Evolutionary conservation across 2,113 vertebrate genomes (phyloP).

Genomic region (Xiphophorus hellerii): DNA sequence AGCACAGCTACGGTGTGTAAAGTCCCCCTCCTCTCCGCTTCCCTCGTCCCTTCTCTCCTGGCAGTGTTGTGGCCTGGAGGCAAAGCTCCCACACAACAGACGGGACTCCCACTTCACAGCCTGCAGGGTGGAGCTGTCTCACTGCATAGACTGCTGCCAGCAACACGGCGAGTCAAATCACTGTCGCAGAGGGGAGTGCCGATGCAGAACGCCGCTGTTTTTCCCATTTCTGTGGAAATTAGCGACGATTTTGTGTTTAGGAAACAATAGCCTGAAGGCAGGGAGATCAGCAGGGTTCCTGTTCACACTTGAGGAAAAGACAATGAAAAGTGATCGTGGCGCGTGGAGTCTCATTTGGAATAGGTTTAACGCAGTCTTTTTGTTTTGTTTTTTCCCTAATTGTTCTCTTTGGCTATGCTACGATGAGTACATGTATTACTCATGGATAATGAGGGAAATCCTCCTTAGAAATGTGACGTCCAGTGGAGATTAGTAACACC

Average conservation of each 20-base stretch:
- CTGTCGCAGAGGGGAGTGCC: constrained; percentile 50
- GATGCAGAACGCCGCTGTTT: constrained; percentile 47
- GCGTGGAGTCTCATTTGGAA: constrained; percentile 7
- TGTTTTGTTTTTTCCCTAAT: background rate
- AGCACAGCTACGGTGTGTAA: constrained; percentile 37
- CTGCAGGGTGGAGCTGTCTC: constrained; percentile 74
- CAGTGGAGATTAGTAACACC: background rate
- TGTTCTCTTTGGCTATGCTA: background rate
- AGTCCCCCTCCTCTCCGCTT: constrained; percentile 9
- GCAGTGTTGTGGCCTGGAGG: constrained; percentile 62
- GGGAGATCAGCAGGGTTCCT: constrained; percentile 47
- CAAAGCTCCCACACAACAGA: constrained; percentile 73
- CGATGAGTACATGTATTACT: constrained; percentile 13
- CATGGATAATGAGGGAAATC: constrained; percentile 15
- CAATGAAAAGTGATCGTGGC: constrained; percentile 25
- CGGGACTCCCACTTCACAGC: constrained; percentile 71
- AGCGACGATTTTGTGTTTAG: constrained; percentile 8
- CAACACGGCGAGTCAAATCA: constrained; percentile 52
- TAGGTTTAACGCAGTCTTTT: background rate
- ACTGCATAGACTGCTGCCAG: constrained; percentile 53
- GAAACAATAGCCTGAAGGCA: constrained; percentile 40
- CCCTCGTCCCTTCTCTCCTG: constrained; percentile 37
- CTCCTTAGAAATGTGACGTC: background rate
- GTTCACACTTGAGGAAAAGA: constrained; percentile 28
- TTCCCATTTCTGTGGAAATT: constrained; percentile 41